These are phyloP conservation scores for Tetrapedia diversipes DNA, from an alignment of 2,888 invertebrate species.

Conservation along the genomic window DNA sequence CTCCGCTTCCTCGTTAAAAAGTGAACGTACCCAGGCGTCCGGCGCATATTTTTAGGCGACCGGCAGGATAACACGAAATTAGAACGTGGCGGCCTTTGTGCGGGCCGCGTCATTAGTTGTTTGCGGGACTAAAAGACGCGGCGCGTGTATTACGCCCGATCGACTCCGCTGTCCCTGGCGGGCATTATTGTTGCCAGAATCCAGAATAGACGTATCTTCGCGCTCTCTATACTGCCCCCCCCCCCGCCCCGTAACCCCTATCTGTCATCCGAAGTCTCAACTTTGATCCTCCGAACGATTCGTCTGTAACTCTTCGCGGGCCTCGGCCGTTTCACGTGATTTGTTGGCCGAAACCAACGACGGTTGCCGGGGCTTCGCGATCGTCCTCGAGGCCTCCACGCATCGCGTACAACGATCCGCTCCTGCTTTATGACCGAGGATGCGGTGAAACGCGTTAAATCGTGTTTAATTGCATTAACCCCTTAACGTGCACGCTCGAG, in stretches of 20 bases:
- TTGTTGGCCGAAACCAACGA: constrained; percentile 24
- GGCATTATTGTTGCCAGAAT: constrained; percentile 72
- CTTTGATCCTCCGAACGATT: constrained; percentile 47
- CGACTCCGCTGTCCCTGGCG: constrained; percentile 67
- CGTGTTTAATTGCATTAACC: too few species aligned
- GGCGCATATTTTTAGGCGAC: constrained; percentile 61
- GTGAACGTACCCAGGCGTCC: constrained; percentile 47
- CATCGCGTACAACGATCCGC: too few species aligned
- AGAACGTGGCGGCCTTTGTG: constrained; percentile 70
- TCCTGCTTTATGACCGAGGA: too few species aligned
- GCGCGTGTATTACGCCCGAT: constrained; percentile 58
- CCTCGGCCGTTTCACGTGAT: constrained; percentile 22
- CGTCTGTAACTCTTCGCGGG: constrained; percentile 28
- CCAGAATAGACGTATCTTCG: constrained; percentile 68
- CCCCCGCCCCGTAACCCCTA: constrained; percentile 52
- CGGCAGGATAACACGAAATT: constrained; percentile 69
- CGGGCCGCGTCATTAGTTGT: constrained; percentile 69
- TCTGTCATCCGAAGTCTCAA: constrained; percentile 54
- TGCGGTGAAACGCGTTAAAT: too few species aligned
- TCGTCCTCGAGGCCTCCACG: too few species aligned
- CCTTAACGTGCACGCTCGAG: too few species aligned
- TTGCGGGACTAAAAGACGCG: constrained; percentile 38
- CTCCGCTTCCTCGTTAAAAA: constrained; percentile 48
- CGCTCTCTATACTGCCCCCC: constrained; percentile 44
- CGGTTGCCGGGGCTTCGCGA: neutral